phyloP scores from a whole-genome alignment of 2,113 vertebrate species.

The Rana temporaria region DNA sequence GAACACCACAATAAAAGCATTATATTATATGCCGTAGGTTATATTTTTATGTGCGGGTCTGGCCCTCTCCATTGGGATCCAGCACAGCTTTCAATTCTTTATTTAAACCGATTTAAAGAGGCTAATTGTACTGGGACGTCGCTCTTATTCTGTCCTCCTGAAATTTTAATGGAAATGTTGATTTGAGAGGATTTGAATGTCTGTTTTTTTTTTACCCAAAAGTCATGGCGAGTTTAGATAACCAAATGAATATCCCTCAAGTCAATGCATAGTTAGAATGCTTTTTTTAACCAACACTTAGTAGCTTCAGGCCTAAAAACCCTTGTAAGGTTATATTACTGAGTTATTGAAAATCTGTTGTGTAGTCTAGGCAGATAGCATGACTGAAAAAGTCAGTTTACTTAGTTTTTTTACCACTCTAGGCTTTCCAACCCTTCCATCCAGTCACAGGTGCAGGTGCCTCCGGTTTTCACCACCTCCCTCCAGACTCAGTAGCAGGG shows the following conservation, averaged over 20 bases:
- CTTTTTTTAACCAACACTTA: neutral
- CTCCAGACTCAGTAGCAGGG: too few species aligned
- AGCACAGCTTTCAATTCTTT: neutral
- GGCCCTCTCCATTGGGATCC: neutral
- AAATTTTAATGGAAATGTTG: conserved; percentile 67
- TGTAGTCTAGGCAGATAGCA: too few species aligned
- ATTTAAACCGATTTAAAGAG: conserved; percentile 64
- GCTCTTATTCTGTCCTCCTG: conserved; percentile 38
- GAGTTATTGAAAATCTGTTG: too few species aligned
- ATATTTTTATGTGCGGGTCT: too few species aligned
- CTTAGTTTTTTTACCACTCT: too few species aligned
- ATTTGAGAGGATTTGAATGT: conserved; percentile 61
- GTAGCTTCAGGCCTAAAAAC: too few species aligned
- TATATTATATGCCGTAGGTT: neutral
- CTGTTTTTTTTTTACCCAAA: neutral
- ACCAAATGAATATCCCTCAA: neutral
- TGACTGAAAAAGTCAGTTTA: too few species aligned
- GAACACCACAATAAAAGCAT: neutral
- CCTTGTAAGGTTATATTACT: too few species aligned
- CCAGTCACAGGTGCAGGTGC: too few species aligned
- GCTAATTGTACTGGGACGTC: conserved; percentile 72
- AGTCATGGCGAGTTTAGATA: neutral
- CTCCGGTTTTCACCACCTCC: too few species aligned
- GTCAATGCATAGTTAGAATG: neutral
- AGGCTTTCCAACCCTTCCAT: too few species aligned